Conservation (phyloP, 2,888 invertebrate genomes). For the Sialis lutaria region DNA sequence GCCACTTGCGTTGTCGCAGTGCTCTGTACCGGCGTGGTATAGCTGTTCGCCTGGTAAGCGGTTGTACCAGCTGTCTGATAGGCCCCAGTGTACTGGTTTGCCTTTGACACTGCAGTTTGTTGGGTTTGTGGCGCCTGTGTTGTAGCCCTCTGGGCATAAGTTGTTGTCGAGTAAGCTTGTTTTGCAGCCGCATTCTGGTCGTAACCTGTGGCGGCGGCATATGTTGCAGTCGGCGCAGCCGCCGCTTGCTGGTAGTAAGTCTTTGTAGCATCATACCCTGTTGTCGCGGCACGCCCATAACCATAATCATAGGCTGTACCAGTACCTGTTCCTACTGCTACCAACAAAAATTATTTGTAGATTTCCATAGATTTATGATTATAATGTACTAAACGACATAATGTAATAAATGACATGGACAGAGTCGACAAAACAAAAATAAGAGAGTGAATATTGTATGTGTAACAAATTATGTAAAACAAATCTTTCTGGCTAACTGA, state of each 20-base stretch:
- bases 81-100: slow-evolving; percentile 38
- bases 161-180: slow-evolving; percentile 52
- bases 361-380: too few relatives aligned
- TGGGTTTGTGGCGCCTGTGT: slow-evolving; percentile 24
- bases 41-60: slow-evolving; percentile 30
- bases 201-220: slow-evolving; percentile 43
- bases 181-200: slow-evolving; percentile 42
- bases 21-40: slow-evolving; percentile 33
- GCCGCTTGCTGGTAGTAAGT: slow-evolving; percentile 72
- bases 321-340: slow-evolving; percentile 28
- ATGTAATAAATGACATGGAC: too few relatives aligned
- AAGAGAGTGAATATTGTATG: too few relatives aligned
- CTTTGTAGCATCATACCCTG: slow-evolving; percentile 63
- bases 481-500: too few relatives aligned
- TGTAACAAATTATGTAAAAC: too few relatives aligned
- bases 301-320: slow-evolving; percentile 51
- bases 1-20: slow-evolving; percentile 36
- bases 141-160: slow-evolving; percentile 41
- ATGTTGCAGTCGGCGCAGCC: slow-evolving; percentile 43
- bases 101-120: slow-evolving; percentile 30
- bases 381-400: too few relatives aligned
- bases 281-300: slow-evolving; percentile 41
- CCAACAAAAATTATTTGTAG: background rate
- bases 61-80: slow-evolving; percentile 32
- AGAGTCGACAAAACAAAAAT: too few relatives aligned